Evolutionary conservation across 2,888 invertebrate genomes (phyloP), one percentile per base, ranked within the genome.

Genomic region (Cenopis cana): DNA sequence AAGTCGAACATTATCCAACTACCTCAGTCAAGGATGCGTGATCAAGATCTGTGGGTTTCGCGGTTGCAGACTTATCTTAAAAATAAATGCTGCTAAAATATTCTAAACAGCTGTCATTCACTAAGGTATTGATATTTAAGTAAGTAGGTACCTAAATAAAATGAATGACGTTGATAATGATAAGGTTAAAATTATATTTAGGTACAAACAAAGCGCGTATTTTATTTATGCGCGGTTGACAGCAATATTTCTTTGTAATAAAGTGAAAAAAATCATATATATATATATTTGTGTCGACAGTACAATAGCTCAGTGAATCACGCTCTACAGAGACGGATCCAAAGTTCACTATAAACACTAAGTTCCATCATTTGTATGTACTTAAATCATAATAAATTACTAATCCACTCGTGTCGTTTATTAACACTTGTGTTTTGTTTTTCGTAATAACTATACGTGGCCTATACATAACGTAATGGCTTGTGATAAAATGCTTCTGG

Each of bases 1-100:
- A 62, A 62, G 62, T 62, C 62, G 18, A 52, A 50, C 50, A 61
- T 49, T 61, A 33, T 60, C n/a, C 24, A 41, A 24, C 18, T 18
- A 6, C 33, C 50, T 41, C 46, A 33, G 62, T 50, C 62, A 62
- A 62, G 62, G 62, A 46, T n/a, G n/a, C n/a, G 46, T n/a, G 14
- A 8, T 46, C 41, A 41, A 14, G 41, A 14, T 41, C 41, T 41
- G 41, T 6, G 14, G 41, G 41, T 41, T 41, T 41, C 14, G 5
- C 41, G 46, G 46, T 46, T 38, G 12, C 38, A 12, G 38, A 38
- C 38, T 12, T 38, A 38, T 38, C 12, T 46, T n/a, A 46, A 46
- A 46, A 14, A 46, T 14, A 14, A n/a, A 14, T 41, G 41, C 41
- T 14, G 14, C 41, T 14, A 14, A 14, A 0, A 41, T 5, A 14